These are phyloP conservation scores for Tiliacea citrago DNA, from an alignment of 2,888 invertebrate species.

Conservation along the genomic window DNA sequence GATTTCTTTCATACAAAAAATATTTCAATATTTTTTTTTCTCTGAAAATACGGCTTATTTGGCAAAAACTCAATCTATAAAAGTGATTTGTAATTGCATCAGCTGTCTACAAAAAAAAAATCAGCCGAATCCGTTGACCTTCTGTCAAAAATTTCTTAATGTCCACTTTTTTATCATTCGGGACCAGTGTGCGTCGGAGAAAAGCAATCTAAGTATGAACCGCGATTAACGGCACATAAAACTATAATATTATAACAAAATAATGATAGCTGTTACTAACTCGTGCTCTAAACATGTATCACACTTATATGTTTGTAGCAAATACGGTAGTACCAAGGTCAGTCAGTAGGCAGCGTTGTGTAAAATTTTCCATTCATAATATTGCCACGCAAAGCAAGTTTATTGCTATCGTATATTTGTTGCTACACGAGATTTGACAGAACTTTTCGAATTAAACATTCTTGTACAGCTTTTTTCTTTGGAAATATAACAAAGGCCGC, in stretches of 20 bases:
- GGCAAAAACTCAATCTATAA: too few relatives aligned
- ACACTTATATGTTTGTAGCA: conserved; percentile 34
- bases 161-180: too few relatives aligned
- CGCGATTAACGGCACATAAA: background rate
- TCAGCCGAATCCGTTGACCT: too few relatives aligned
- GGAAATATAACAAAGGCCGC: background rate
- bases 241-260: conserved; percentile 11
- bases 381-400: conserved; percentile 5
- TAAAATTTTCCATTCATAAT: conserved; percentile 51
- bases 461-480: background rate
- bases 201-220: conserved; percentile 1
- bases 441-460: background rate
- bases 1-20: too few relatives aligned
- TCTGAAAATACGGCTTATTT: too few relatives aligned
- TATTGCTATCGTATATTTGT: conserved; percentile 15
- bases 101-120: too few relatives aligned
- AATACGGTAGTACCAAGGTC: conserved; percentile 50
- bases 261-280: conserved; percentile 31
- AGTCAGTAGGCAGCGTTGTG: conserved; percentile 10
- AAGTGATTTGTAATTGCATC: too few relatives aligned
- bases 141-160: too few relatives aligned
- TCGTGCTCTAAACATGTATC: conserved; percentile 16
- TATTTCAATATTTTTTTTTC: too few relatives aligned
- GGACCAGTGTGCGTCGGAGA: too few relatives aligned
- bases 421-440: background rate